These are phyloP conservation scores for Tragopan temminckii DNA, from an alignment of 2,797 vertebrate genomes.

Conservation along the genomic window DNA sequence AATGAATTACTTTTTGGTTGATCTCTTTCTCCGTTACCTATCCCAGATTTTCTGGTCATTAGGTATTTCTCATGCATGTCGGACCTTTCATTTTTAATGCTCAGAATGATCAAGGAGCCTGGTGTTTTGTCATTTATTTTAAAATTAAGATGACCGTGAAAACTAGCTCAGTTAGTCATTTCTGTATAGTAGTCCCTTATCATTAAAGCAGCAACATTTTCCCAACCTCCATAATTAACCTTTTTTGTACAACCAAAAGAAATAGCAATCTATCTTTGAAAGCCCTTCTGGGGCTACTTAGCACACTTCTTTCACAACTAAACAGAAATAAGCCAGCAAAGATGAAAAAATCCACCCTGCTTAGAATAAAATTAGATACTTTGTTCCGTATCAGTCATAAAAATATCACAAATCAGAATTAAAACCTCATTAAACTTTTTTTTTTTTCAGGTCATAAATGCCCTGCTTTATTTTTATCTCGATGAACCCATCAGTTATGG, in stretches of 20 bases:
- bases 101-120: constrained; percentile 53
- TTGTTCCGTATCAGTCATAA: constrained; percentile 45
- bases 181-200: constrained; percentile 41
- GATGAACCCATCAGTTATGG: background rate
- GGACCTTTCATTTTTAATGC: constrained; percentile 49
- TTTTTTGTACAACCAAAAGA: constrained; percentile 53
- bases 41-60: constrained; percentile 56
- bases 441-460: background rate
- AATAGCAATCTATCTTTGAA: constrained; percentile 62
- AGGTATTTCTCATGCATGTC: constrained; percentile 64
- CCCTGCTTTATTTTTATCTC: constrained; percentile 45
- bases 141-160: constrained; percentile 70
- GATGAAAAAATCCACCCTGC: background rate
- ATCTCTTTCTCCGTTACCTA: constrained; percentile 44
- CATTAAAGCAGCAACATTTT: constrained; percentile 67
- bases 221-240: constrained; percentile 70
- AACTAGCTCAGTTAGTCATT: constrained; percentile 64
- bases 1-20: constrained; percentile 49
- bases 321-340: constrained; percentile 50
- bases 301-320: constrained; percentile 61
- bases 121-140: constrained; percentile 72
- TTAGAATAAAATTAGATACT: constrained; percentile 45
- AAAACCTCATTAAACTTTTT: constrained; percentile 33
- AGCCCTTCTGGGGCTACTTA: constrained; percentile 65
- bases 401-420: constrained; percentile 29